Evolutionary conservation across 2,113 vertebrate species (phyloP).

Genomic region (Excalfactoria chinensis): DNA sequence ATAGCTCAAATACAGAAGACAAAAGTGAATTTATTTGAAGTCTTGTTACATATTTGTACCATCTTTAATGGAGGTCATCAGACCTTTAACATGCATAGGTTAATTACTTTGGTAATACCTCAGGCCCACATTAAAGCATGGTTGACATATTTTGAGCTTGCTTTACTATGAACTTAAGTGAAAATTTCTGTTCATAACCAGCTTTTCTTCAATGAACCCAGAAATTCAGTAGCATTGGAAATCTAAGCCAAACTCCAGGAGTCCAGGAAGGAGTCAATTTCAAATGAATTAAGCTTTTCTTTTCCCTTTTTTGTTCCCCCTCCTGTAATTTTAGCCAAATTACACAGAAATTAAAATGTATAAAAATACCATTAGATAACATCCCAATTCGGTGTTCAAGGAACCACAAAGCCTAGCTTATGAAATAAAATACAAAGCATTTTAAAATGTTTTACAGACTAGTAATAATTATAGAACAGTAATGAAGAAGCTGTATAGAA

Average conservation of each 20-base stretch:
- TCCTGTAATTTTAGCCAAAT: neutral
- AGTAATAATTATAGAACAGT: neutral
- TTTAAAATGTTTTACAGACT: constrained; percentile 17
- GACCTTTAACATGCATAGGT: neutral
- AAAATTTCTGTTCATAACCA: constrained; percentile 45
- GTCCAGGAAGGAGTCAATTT: constrained; percentile 3
- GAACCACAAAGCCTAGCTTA: neutral
- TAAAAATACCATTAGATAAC: neutral
- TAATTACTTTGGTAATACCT: constrained; percentile 43
- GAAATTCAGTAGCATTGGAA: neutral
- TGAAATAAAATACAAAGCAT: neutral
- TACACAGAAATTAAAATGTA: neutral
- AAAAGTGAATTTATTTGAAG: neutral
- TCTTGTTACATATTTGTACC: neutral
- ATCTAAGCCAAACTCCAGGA: constrained; percentile 32
- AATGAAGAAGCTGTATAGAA: neutral
- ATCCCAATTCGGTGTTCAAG: neutral
- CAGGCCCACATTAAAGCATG: constrained; percentile 8
- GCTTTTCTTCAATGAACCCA: constrained; percentile 36
- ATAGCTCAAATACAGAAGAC: neutral
- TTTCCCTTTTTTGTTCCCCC: neutral
- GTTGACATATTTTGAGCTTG: constrained; percentile 40
- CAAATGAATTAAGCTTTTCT: neutral
- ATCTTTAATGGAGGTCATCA: neutral
- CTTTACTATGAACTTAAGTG: constrained; percentile 33